phyloP scores from a whole-genome alignment of 2,797 vertebrate genomes.

The Limosa lapponica region DNA sequence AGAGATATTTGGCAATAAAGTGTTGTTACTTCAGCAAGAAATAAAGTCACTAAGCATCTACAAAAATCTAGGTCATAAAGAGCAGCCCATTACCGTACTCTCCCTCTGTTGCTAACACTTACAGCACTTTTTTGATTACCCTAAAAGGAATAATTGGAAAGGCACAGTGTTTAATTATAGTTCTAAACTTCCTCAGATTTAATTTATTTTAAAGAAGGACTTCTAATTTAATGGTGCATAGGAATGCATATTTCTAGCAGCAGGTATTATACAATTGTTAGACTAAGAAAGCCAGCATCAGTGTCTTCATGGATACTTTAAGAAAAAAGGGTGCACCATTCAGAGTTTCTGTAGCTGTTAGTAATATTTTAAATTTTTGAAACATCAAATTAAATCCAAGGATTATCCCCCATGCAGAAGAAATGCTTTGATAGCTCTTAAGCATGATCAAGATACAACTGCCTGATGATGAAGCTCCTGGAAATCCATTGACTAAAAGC shows the following conservation, averaged over 20 bases:
- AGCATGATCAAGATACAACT: neutral
- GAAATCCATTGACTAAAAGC: neutral
- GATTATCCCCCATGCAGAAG: neutral
- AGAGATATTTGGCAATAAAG: neutral
- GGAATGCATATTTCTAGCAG: neutral
- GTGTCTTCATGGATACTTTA: neutral
- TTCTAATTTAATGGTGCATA: neutral
- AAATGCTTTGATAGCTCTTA: neutral
- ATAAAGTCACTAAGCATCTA: neutral
- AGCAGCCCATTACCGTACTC: neutral
- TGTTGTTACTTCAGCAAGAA: conserved; percentile 7
- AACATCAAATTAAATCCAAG: neutral
- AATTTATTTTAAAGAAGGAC: conserved; percentile 9
- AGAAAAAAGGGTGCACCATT: neutral
- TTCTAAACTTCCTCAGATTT: neutral
- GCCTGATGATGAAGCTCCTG: neutral
- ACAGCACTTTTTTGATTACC: neutral
- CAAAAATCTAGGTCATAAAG: conserved; percentile 23
- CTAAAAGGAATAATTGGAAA: conserved; percentile 9
- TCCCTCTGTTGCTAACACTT: neutral
- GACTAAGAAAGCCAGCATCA: neutral
- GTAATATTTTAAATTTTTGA: neutral
- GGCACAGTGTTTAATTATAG: neutral
- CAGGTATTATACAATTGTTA: neutral
- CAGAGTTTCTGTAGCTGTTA: neutral